Evolutionary conservation across 2,113 vertebrate genomes (phyloP).

Genomic region (Campylomormyrus tamandua): DNA sequence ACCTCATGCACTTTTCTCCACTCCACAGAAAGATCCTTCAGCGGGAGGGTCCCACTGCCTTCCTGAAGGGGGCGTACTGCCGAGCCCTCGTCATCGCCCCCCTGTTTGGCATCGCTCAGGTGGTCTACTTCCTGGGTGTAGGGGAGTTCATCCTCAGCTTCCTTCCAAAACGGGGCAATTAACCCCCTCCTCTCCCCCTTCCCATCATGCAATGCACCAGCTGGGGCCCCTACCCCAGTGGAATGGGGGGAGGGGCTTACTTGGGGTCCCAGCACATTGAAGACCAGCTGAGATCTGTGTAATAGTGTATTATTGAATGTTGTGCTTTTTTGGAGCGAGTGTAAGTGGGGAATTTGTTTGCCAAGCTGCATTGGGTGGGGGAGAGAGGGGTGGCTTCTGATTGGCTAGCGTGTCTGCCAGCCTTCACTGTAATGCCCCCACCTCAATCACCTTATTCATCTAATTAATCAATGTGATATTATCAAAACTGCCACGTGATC

Average conservation of each 20-base stretch:
- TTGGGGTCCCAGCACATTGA: constrained; percentile 27
- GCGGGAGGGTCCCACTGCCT: constrained; percentile 82
- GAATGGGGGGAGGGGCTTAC: not conserved
- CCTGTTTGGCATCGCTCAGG: constrained; percentile 94
- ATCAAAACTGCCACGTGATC: not conserved
- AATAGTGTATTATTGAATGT: constrained; percentile 49
- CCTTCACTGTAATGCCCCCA: constrained; percentile 27
- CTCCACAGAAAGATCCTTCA: constrained; percentile 78
- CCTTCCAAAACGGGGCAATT: constrained; percentile 66
- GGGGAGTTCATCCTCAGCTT: constrained; percentile 80
- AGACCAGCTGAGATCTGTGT: constrained; percentile 27
- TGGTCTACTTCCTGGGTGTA: constrained; percentile 93
- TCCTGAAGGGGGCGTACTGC: constrained; percentile 96
- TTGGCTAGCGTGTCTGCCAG: constrained; percentile 33
- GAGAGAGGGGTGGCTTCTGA: constrained; percentile 32
- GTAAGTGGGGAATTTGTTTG: constrained; percentile 43
- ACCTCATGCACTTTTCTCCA: constrained; percentile 17
- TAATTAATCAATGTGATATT: constrained; percentile 6
- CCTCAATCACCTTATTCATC: constrained; percentile 34
- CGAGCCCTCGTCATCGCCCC: constrained; percentile 96
- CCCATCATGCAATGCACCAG: constrained; percentile 44
- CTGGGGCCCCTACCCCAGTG: constrained; percentile 36
- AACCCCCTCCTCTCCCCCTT: constrained; percentile 44
- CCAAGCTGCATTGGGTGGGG: constrained; percentile 51
- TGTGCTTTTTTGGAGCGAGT: constrained; percentile 24